These are phyloP conservation scores for Oncorhynchus keta DNA, from an alignment of 2,113 vertebrate genomes.

Conservation along the genomic window DNA sequence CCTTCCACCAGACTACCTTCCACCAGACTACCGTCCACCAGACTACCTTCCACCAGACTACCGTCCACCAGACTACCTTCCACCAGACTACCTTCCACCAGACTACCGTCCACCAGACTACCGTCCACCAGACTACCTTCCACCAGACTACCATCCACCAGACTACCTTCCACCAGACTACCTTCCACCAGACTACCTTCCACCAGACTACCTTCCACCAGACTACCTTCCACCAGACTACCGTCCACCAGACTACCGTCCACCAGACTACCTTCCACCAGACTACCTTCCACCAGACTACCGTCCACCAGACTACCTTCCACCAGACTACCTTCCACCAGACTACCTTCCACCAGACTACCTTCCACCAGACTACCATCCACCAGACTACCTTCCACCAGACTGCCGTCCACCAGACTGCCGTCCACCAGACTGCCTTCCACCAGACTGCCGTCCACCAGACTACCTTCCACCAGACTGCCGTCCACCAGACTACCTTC, in stretches of 20 bases:
- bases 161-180: too few species aligned
- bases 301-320: too few species aligned
- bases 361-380: too few species aligned
- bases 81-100: conserved; percentile 66
- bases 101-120: conserved; percentile 61
- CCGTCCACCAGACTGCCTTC: conserved; percentile 4
- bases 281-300: too few species aligned
- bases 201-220: conserved; percentile 65
- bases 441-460: conserved; percentile 68
- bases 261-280: too few species aligned
- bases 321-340: too few species aligned
- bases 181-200: too few species aligned
- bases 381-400: too few species aligned
- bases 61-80: conserved; percentile 62
- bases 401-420: too few species aligned
- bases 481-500: conserved; percentile 63
- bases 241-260: conserved; percentile 48
- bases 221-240: not conserved
- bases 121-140: conserved; percentile 54
- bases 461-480: conserved; percentile 62
- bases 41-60: conserved; percentile 64
- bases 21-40: conserved; percentile 49
- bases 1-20: conserved; percentile 56
- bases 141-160: too few species aligned
- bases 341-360: too few species aligned